Evolutionary conservation across 2,113 vertebrate species (phyloP).

Genomic region (Chaenocephalus aceratus): DNA sequence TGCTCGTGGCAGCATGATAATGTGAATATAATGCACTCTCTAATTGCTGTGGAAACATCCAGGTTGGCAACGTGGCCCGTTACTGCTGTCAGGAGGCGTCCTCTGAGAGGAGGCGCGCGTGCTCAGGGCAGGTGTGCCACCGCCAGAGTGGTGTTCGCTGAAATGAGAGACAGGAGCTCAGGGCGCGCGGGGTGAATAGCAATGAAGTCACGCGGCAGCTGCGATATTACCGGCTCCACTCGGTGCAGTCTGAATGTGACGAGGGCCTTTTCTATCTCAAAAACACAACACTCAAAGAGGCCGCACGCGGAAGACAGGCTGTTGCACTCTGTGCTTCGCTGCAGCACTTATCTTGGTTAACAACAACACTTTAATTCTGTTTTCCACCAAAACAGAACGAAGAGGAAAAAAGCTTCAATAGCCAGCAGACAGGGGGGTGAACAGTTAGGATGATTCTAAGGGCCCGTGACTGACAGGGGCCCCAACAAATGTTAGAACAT

Average conservation of each 20-base stretch:
- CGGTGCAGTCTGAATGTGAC: conserved; percentile 8
- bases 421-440: no score
- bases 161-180: conserved; percentile 55
- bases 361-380: no score
- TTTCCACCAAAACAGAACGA: no score
- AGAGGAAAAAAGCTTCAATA: no score
- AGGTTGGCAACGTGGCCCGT: conserved; percentile 51
- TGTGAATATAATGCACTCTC: conserved; percentile 61
- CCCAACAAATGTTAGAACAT: no score
- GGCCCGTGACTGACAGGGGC: no score
- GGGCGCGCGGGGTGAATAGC: conserved; percentile 43
- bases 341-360: background rate
- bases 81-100: conserved; percentile 29
- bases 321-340: background rate
- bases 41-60: conserved; percentile 65
- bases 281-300: background rate
- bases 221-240: conserved; percentile 30
- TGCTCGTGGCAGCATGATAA: conserved; percentile 65
- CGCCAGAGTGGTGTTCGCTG: conserved; percentile 26
- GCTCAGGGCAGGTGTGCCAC: conserved; percentile 63
- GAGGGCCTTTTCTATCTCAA: background rate
- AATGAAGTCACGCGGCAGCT: conserved; percentile 55
- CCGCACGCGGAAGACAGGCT: background rate
- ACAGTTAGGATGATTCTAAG: no score
- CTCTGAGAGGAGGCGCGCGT: conserved; percentile 48